Conservation (phyloP, 2,888 invertebrate species). For the Orthosia cruda region DNA sequence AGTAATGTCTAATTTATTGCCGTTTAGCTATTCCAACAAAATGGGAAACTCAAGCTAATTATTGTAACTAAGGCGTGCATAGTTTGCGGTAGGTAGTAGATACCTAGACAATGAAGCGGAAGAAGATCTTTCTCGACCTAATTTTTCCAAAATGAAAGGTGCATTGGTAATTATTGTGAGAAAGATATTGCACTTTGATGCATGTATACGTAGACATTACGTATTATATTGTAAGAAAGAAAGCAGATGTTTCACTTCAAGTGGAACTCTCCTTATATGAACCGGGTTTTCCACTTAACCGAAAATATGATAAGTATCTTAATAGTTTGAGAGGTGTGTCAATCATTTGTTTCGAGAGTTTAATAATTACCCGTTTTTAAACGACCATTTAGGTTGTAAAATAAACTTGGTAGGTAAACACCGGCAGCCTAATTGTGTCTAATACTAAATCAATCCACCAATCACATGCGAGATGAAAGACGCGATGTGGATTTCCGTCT, state of each 20-base stretch:
- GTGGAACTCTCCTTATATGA: constrained; percentile 16
- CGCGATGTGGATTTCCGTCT: too few species aligned
- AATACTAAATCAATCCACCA: too few species aligned
- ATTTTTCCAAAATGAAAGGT: constrained; percentile 56
- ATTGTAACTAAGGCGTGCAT: constrained; percentile 11
- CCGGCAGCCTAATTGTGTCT: too few species aligned
- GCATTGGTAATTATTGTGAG: constrained; percentile 28
- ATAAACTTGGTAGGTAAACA: neutral
- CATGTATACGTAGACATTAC: constrained; percentile 22
- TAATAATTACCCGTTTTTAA: neutral
- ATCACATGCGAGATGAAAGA: too few species aligned
- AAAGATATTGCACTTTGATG: constrained; percentile 35
- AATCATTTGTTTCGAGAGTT: neutral
- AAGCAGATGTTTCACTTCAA: constrained; percentile 46
- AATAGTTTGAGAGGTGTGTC: neutral
- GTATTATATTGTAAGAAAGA: constrained; percentile 43
- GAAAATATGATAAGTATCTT: constrained; percentile 23
- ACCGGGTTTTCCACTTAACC: constrained; percentile 38
- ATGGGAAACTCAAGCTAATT: constrained; percentile 27
- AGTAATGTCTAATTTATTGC: constrained; percentile 44
- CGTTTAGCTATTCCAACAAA: constrained; percentile 32
- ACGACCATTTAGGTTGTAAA: neutral
- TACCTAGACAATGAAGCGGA: constrained; percentile 57
- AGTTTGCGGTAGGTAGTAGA: neutral
- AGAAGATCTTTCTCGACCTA: constrained; percentile 63